Evolutionary conservation across 2,113 vertebrate genomes (phyloP).

Genomic region (Perca fluviatilis): DNA sequence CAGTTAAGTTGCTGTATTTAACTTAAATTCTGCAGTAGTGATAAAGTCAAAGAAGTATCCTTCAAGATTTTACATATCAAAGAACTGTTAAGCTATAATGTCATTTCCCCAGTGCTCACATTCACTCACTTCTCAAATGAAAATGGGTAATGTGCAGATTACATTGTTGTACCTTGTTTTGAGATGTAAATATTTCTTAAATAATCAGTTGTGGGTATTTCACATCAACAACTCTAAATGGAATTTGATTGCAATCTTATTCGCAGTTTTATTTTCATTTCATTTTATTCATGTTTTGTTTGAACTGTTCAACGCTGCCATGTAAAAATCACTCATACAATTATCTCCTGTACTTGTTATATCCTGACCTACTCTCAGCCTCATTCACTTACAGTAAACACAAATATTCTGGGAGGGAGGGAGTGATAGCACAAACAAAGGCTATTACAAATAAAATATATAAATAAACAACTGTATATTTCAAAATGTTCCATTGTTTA

Average conservation of each 20-base stretch:
- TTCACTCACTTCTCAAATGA: background rate
- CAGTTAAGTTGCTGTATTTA: background rate
- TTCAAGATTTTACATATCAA: background rate
- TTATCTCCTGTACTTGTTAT: background rate
- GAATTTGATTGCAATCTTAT: background rate
- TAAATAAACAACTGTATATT: slow-evolving; percentile 11
- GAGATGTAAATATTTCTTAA: background rate
- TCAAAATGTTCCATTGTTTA: slow-evolving; percentile 26
- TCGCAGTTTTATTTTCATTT: background rate
- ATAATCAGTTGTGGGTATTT: background rate
- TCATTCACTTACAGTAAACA: no score
- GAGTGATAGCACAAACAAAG: background rate
- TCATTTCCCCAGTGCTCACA: background rate
- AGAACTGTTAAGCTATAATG: background rate
- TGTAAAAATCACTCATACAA: background rate
- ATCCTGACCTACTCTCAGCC: background rate
- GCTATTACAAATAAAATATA: background rate
- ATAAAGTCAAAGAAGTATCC: background rate
- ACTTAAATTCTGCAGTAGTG: background rate
- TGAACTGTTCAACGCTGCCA: background rate
- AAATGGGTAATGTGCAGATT: background rate
- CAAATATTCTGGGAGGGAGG: no score
- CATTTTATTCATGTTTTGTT: background rate
- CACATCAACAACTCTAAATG: background rate
- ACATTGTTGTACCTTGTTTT: background rate